These are phyloP conservation scores for Spheniscus humboldti DNA, from an alignment of 2,797 vertebrate species.

Conservation along the genomic window DNA sequence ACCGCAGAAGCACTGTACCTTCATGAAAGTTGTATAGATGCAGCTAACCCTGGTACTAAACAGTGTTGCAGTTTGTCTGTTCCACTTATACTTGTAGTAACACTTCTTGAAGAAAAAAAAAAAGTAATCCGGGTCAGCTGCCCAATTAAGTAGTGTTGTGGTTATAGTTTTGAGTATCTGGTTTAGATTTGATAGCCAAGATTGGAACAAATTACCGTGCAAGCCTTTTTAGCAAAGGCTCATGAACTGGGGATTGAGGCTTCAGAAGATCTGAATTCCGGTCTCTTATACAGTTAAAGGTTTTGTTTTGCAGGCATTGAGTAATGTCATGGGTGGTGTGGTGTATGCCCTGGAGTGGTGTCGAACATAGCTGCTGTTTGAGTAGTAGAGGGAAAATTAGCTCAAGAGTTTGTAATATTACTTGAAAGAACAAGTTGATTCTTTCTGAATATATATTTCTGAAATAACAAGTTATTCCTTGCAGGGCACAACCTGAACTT, in stretches of 20 bases:
- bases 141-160: neutral
- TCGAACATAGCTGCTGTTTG: neutral
- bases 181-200: neutral
- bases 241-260: neutral
- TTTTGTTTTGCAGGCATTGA: neutral
- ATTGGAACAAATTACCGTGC: neutral
- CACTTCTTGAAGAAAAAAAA: neutral
- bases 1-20: neutral
- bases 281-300: neutral
- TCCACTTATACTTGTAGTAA: neutral
- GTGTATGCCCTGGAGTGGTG: neutral
- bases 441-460: neutral
- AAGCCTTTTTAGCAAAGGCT: neutral
- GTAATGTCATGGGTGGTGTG: neutral
- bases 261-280: neutral
- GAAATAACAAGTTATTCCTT: neutral
- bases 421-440: neutral
- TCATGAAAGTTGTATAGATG: accelerated
- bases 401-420: neutral
- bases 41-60: neutral
- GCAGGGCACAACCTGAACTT: neutral
- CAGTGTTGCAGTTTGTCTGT: neutral
- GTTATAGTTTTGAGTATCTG: neutral
- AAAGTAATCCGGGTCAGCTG: neutral
- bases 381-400: neutral